Evolutionary conservation across 2,888 invertebrate species (phyloP).

Genomic region (Heliconius charithonia): DNA sequence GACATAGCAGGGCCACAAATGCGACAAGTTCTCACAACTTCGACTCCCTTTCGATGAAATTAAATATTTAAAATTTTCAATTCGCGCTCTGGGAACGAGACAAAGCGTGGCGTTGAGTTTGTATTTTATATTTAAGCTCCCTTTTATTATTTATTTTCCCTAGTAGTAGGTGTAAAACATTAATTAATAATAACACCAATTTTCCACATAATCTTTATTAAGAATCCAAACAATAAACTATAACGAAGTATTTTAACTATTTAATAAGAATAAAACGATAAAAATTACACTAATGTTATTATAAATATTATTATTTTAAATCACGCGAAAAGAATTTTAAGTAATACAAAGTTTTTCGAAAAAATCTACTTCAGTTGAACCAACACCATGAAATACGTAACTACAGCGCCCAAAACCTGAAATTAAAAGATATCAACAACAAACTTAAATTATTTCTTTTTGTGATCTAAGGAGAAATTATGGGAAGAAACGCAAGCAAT

Average conservation of each 20-base stretch:
- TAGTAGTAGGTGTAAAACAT: too few species aligned
- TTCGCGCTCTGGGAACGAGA: too few species aligned
- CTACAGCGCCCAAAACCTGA: slow-evolving; percentile 93
- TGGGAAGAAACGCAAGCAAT: too few species aligned
- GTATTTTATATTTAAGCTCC: too few species aligned
- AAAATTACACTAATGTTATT: neutral
- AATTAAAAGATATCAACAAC: slow-evolving; percentile 42
- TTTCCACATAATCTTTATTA: neutral
- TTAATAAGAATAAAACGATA: neutral
- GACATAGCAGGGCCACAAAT: too few species aligned
- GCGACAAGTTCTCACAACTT: too few species aligned
- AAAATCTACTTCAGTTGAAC: slow-evolving; percentile 89
- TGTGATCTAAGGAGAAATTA: neutral
- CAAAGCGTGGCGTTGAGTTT: neutral
- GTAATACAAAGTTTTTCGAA: neutral
- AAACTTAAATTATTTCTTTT: neutral
- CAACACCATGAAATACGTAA: slow-evolving; percentile 96
- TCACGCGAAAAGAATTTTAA: neutral
- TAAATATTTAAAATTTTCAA: too few species aligned
- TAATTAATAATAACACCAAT: too few species aligned
- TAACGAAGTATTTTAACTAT: neutral
- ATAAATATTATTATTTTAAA: neutral
- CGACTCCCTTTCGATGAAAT: too few species aligned
- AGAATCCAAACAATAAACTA: neutral
- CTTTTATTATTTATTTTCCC: too few species aligned